A percentile compares a stretch with the other conserved stretches of the same genome.
These are phyloP conservation scores for Nannobrachium achirus DNA, from an alignment of 2,113 vertebrate genomes.

Conservation along the genomic window DNA sequence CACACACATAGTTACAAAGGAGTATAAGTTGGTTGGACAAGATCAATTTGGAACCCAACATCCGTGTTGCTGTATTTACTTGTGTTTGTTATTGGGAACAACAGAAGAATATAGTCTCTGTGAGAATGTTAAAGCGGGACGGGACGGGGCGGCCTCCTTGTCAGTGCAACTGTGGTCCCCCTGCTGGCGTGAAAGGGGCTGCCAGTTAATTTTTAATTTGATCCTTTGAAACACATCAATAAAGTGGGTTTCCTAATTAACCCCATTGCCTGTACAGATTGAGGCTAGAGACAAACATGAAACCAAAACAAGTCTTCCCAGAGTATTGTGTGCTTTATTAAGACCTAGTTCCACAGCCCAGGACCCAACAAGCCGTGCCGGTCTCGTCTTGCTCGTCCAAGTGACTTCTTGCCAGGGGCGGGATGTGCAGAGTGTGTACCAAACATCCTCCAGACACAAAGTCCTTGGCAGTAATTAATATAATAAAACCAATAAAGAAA, in stretches of 20 bases:
- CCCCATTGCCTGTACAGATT: slow-evolving; percentile 73
- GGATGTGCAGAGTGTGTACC: not conserved
- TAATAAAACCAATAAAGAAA: slow-evolving; percentile 9
- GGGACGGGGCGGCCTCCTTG: slow-evolving; percentile 63
- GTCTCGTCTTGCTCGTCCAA: not conserved
- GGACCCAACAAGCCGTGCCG: slow-evolving; percentile 12
- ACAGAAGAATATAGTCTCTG: slow-evolving; percentile 37
- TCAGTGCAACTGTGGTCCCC: slow-evolving; percentile 65
- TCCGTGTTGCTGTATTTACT: slow-evolving; percentile 54
- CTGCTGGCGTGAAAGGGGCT: slow-evolving; percentile 57
- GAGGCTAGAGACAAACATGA: slow-evolving; percentile 52
- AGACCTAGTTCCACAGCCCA: slow-evolving; percentile 56
- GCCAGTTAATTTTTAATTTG: slow-evolving; percentile 73
- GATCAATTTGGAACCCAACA: slow-evolving; percentile 54
- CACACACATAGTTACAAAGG: too few relatives aligned
- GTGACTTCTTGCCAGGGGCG: not conserved
- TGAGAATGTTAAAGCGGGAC: slow-evolving; percentile 61
- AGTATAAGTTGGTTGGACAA: too few relatives aligned
- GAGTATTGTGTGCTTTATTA: slow-evolving; percentile 57
- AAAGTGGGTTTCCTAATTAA: slow-evolving; percentile 77
- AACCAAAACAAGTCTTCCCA: slow-evolving; percentile 57
- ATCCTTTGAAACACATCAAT: slow-evolving; percentile 76
- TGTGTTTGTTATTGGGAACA: slow-evolving; percentile 54
- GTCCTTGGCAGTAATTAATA: not conserved
- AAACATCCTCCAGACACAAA: slow-evolving; percentile 29